These are phyloP conservation scores for Desoria tigrina DNA, from an alignment of 2,888 invertebrate species.

Conservation along the genomic window DNA sequence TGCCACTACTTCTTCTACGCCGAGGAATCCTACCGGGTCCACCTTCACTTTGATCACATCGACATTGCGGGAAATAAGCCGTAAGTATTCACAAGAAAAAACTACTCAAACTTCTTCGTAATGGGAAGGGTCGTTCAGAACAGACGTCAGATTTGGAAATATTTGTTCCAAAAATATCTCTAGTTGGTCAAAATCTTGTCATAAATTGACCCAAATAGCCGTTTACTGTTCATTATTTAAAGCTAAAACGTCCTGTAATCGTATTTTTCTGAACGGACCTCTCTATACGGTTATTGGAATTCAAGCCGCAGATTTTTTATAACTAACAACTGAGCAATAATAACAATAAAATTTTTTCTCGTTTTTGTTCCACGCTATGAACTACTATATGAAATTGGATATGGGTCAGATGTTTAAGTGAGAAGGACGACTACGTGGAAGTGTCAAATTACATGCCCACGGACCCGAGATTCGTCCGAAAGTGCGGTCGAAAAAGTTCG, in stretches of 20 bases:
- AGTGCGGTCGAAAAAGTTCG: conserved; percentile 68
- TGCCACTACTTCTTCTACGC: conserved; percentile 91
- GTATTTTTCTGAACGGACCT: too few relatives aligned
- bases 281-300: too few relatives aligned
- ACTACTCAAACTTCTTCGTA: too few relatives aligned
- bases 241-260: too few relatives aligned
- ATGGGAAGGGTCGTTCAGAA: too few relatives aligned
- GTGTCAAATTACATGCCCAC: conserved; percentile 87
- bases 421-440: conserved; percentile 37
- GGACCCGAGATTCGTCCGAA: conserved; percentile 74
- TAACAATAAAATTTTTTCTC: neutral
- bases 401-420: conserved; percentile 19
- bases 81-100: too few relatives aligned
- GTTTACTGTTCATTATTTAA: too few relatives aligned
- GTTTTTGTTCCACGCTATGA: neutral
- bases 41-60: conserved; percentile 83
- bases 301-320: neutral
- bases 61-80: conserved; percentile 96
- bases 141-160: too few relatives aligned
- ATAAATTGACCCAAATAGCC: too few relatives aligned
- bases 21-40: conserved; percentile 72
- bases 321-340: neutral
- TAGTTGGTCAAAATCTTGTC: too few relatives aligned
- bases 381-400: neutral
- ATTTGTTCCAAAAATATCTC: too few relatives aligned